Percentiles rank a stretch among this genome's conserved stretches.
Evolutionary conservation across 1,140 invertebrate species (phyloP).

Genomic region (Drosophila repleta): DNA sequence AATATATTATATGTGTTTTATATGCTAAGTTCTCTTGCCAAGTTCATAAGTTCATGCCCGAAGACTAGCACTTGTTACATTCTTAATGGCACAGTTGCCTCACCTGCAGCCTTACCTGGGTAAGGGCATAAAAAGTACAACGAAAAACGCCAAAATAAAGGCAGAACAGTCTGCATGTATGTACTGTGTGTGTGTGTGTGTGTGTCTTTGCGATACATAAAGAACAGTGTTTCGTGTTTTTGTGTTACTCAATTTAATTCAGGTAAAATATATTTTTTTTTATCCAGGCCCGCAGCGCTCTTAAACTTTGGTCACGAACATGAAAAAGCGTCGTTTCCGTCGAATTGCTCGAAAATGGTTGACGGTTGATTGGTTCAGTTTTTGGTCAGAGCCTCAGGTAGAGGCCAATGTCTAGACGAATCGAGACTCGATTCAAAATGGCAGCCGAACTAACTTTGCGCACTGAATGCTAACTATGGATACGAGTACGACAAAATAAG

Average conservation of each 20-base stretch:
- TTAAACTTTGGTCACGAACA: slow-evolving; percentile 80
- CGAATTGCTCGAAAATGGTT: slow-evolving; percentile 74
- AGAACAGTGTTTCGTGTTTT: slow-evolving; percentile 73
- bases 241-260: slow-evolving; percentile 83
- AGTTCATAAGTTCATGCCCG: too few relatives aligned
- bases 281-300: slow-evolving; percentile 40
- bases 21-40: too few relatives aligned
- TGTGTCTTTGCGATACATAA: slow-evolving; percentile 30
- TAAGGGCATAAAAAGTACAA: slow-evolving; percentile 17
- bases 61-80: not conserved
- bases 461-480: slow-evolving; percentile 18
- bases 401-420: slow-evolving; percentile 38
- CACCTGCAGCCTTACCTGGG: not conserved
- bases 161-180: slow-evolving; percentile 47
- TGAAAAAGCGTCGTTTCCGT: slow-evolving; percentile 79
- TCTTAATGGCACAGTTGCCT: not conserved
- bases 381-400: slow-evolving; percentile 33
- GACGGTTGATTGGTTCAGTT: slow-evolving; percentile 74
- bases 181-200: slow-evolving; percentile 18
- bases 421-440: slow-evolving; percentile 59
- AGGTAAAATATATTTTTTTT: slow-evolving; percentile 72
- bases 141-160: slow-evolving; percentile 26
- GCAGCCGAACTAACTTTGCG: slow-evolving; percentile 35
- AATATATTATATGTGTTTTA: too few relatives aligned
- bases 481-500: slow-evolving; percentile 14